Evolutionary conservation across 2,888 invertebrate genomes (phyloP).

Genomic region (Drosophila ustulata): DNA sequence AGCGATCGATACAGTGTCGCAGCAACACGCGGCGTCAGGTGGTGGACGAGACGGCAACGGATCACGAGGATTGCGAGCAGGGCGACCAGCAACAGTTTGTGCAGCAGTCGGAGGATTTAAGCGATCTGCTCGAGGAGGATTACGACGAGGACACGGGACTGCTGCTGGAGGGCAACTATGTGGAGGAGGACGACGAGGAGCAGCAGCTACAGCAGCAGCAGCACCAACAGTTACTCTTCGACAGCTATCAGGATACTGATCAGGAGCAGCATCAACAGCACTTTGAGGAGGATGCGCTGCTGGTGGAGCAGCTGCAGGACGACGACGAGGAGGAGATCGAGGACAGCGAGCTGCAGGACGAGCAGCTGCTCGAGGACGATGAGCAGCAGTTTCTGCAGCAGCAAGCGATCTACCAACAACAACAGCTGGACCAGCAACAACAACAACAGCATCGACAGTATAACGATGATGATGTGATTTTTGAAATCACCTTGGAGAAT

Average conservation of each 20-base stretch:
- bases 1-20: conserved; percentile 82
- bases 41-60: too few species aligned
- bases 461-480: conserved; percentile 63
- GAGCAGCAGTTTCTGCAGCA: neutral
- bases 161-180: conserved; percentile 36
- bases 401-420: neutral
- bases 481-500: conserved; percentile 71
- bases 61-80: neutral
- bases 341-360: conserved; percentile 21
- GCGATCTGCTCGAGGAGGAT: conserved; percentile 58
- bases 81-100: neutral
- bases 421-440: neutral
- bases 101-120: conserved; percentile 19
- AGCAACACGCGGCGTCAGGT: conserved; percentile 74
- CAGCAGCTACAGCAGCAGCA: neutral
- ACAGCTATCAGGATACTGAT: neutral
- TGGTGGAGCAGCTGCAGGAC: conserved; percentile 42
- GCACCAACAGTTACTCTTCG: neutral
- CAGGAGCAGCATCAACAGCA: neutral
- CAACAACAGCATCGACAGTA: conserved; percentile 34
- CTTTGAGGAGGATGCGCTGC: conserved; percentile 37
- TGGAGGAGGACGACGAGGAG: conserved; percentile 2
- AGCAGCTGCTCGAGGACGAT: neutral
- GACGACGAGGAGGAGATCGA: conserved; percentile 47
- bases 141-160: conserved; percentile 67